These are phyloP conservation scores for Thrips palmi DNA, from an alignment of 1,140 invertebrate genomes.

Conservation along the genomic window DNA sequence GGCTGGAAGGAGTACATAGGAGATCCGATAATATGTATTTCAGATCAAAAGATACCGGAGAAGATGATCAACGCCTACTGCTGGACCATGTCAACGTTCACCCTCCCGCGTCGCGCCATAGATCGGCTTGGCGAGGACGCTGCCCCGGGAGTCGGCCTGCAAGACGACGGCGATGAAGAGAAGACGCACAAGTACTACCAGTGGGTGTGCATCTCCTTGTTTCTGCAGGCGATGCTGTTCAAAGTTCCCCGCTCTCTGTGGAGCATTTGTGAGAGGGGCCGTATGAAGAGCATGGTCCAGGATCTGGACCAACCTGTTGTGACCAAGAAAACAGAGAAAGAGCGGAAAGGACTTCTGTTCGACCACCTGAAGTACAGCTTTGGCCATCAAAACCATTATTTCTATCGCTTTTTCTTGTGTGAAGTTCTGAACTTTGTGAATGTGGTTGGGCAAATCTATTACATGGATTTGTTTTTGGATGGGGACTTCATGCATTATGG, in stretches of 20 bases:
- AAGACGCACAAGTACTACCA: slow-evolving; percentile 70
- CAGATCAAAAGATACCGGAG: slow-evolving; percentile 25
- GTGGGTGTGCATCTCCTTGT: slow-evolving; percentile 67
- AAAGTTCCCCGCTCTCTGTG: slow-evolving; percentile 55
- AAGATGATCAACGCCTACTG: slow-evolving; percentile 51
- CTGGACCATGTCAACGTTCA: slow-evolving; percentile 60
- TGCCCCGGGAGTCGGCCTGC: slow-evolving; percentile 19
- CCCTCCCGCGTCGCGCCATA: slow-evolving; percentile 21
- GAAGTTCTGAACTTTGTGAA: slow-evolving; percentile 26
- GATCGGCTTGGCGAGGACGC: slow-evolving; percentile 18
- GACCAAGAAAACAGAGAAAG: slow-evolving; percentile 29
- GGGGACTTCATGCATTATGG: slow-evolving; percentile 36
- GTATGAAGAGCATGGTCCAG: slow-evolving; percentile 26
- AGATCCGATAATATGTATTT: slow-evolving; percentile 86
- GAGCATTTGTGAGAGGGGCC: slow-evolving; percentile 54
- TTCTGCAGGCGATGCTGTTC: slow-evolving; percentile 59
- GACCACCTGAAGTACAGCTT: slow-evolving; percentile 18
- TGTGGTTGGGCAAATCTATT: slow-evolving; percentile 33
- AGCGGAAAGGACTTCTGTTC: slow-evolving; percentile 23
- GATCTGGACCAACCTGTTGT: slow-evolving; percentile 28
- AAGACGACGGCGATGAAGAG: slow-evolving; percentile 30
- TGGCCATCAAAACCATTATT: slow-evolving; percentile 24
- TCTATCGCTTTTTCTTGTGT: slow-evolving; percentile 26
- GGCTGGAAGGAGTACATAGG: slow-evolving; percentile 88
- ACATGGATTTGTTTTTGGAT: slow-evolving; percentile 52